Evolutionary conservation across 2,888 invertebrate genomes (phyloP).

Genomic region (Cyclophora albipunctata): DNA sequence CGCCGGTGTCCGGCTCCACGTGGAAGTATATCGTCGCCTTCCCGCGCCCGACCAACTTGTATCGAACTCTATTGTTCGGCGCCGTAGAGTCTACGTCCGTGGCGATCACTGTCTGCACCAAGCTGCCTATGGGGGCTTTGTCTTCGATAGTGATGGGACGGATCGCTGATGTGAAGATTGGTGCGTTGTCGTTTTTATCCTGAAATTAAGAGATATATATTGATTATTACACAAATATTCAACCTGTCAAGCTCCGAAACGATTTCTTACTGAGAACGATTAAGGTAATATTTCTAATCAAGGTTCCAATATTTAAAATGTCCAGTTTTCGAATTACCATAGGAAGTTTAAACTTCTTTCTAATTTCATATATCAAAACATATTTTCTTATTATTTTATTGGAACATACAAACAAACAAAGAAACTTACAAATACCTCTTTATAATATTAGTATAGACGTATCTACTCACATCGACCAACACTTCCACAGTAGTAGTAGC

Average conservation of each 20-base stretch:
- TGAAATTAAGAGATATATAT: constrained; percentile 41
- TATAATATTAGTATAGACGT: no score
- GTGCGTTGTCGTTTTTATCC: constrained; percentile 92
- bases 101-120: constrained; percentile 86
- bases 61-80: constrained; percentile 86
- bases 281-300: no score
- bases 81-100: constrained; percentile 89
- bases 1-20: constrained; percentile 89
- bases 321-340: no score
- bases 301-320: no score
- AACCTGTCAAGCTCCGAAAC: not conserved
- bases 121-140: constrained; percentile 86
- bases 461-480: constrained; percentile 77
- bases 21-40: constrained; percentile 90
- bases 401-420: no score
- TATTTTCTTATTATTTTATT: no score
- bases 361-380: no score
- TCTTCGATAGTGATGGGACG: constrained; percentile 90
- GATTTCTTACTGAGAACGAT: no score
- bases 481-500: constrained; percentile 84
- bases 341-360: no score
- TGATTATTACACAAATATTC: no score
- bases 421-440: no score
- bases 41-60: constrained; percentile 87
- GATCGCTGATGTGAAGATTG: constrained; percentile 88